Evolutionary conservation across 2,888 invertebrate species (phyloP).

Genomic region (Oxytorus armatus): DNA sequence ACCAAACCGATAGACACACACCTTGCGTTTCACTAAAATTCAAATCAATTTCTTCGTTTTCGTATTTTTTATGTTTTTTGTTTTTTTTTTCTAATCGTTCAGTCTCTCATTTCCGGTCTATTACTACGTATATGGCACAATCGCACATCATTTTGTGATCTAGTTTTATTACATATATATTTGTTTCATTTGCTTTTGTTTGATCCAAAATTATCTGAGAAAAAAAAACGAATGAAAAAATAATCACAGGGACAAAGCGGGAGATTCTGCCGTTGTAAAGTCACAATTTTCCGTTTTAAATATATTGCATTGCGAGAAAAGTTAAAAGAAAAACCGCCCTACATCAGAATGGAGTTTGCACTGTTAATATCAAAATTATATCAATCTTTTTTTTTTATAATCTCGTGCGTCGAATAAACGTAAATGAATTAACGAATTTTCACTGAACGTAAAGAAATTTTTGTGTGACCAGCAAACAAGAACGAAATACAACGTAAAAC

Average conservation of each 20-base stretch:
- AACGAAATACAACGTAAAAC: background rate
- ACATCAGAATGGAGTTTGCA: background rate
- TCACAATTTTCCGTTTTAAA: background rate
- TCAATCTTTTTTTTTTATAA: conserved; percentile 18
- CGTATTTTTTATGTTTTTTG: conserved; percentile 54
- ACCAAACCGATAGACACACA: conserved; percentile 85
- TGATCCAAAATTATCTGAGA: background rate
- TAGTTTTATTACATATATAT: too few species aligned
- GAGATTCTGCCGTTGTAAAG: background rate
- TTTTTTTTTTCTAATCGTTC: conserved; percentile 1
- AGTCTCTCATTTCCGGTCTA: background rate
- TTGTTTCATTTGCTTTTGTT: background rate
- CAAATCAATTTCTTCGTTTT: conserved; percentile 69
- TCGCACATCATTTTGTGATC: background rate
- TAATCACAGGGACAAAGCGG: too few species aligned
- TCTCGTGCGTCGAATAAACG: conserved; percentile 1
- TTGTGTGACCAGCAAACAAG: background rate
- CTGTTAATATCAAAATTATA: too few species aligned
- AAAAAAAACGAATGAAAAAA: background rate
- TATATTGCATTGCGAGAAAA: too few species aligned
- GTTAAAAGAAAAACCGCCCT: background rate
- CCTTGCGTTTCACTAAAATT: conserved; percentile 82
- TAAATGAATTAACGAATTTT: background rate
- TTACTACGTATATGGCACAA: background rate
- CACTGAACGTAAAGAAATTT: conserved; percentile 12